Conservation (phyloP, 2,113 vertebrate species). For the Melanostigma gelatinosum region DNA sequence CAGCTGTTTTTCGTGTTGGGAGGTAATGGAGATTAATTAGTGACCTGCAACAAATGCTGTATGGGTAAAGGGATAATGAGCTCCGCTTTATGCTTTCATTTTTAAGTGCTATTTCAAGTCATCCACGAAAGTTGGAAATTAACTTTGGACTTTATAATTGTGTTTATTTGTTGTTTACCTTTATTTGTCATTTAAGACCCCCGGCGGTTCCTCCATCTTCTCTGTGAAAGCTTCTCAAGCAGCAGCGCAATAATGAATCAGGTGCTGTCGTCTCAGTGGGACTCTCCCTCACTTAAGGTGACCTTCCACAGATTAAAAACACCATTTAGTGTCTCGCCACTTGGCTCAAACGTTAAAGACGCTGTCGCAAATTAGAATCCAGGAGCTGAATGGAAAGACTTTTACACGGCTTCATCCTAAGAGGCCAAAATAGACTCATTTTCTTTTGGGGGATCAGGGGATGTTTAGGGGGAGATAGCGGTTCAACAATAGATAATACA, state of each 20-base stretch:
- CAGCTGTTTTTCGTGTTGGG: conserved; percentile 88
- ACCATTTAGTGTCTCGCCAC: conserved; percentile 37
- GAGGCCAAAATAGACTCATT: not conserved
- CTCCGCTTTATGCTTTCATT: conserved; percentile 87
- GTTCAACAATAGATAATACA: too few species aligned
- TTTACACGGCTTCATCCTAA: not conserved
- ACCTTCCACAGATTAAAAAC: conserved; percentile 60
- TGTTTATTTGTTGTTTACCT: conserved; percentile 64
- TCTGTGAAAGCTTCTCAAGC: conserved; percentile 48
- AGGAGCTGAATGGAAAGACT: conserved; percentile 1
- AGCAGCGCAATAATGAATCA: conserved; percentile 60
- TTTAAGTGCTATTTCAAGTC: conserved; percentile 92
- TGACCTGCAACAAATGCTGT: conserved; percentile 90
- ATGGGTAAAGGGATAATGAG: conserved; percentile 89
- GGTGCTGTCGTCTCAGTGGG: conserved; percentile 57
- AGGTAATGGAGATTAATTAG: conserved; percentile 94
- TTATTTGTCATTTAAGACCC: conserved; percentile 56
- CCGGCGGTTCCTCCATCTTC: conserved; percentile 57
- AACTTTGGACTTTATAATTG: conserved; percentile 74
- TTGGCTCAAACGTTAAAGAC: conserved; percentile 31
- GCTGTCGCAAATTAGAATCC: not conserved
- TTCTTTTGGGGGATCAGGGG: too few species aligned
- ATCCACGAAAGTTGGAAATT: conserved; percentile 81
- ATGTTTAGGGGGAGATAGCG: not conserved
- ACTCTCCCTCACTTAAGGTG: conserved; percentile 58